Percentiles rank a stretch among this genome's conserved stretches.
phyloP scores from a whole-genome alignment of 2,888 invertebrate genomes.

The Pristionchus fissidentatus region DNA sequence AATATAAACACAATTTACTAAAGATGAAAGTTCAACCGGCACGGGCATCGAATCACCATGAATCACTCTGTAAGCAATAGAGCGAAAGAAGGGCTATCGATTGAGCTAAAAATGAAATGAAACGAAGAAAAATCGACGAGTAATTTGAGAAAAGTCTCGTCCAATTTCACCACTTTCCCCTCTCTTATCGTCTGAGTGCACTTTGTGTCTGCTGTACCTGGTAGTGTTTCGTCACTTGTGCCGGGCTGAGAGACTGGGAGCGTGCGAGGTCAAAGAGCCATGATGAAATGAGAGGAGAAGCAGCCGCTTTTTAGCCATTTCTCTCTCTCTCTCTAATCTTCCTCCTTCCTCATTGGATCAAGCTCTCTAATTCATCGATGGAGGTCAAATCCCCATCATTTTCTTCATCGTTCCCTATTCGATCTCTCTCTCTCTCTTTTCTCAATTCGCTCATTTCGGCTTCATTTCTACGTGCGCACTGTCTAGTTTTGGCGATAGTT shows the following conservation, averaged over 20 bases:
- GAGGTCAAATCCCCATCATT: background rate
- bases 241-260: background rate
- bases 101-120: too few species aligned
- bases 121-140: too few species aligned
- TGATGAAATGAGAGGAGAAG: background rate
- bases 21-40: too few species aligned
- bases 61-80: too few species aligned
- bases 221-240: background rate
- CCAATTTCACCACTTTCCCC: background rate
- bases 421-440: background rate
- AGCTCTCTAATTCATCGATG: too few species aligned
- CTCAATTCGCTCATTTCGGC: background rate
- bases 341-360: background rate
- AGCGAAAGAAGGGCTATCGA: too few species aligned
- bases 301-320: background rate
- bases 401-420: background rate
- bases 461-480: too few species aligned
- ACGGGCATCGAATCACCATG: too few species aligned
- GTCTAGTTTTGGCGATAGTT: too few species aligned
- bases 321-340: background rate
- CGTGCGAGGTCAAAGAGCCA: background rate
- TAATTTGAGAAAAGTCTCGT: too few species aligned
- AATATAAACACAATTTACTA: too few species aligned
- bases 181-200: background rate
- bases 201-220: background rate